A percentile compares a stretch with the other conserved stretches of the same genome.
phyloP scores from a whole-genome alignment of 2,888 invertebrate genomes.

The Drosophila nr. medialis region DNA sequence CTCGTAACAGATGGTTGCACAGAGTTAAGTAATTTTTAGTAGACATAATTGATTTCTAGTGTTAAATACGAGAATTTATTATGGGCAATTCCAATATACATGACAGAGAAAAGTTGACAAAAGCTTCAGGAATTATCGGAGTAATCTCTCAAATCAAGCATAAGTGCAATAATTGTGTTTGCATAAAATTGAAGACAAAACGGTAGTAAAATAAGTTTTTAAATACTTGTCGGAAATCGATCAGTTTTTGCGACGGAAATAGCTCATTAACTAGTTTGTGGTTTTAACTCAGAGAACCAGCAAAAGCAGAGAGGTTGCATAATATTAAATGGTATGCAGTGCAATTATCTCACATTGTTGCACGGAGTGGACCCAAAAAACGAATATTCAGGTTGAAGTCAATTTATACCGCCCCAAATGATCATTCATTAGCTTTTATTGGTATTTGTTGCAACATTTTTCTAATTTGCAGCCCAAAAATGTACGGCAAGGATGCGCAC shows the following conservation, averaged over 20 bases:
- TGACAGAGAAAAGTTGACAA: not conserved
- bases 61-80: constrained; percentile 18
- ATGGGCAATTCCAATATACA: not conserved
- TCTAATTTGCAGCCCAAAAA: constrained; percentile 70
- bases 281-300: not conserved
- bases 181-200: not conserved
- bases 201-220: not conserved
- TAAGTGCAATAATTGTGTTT: not conserved
- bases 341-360: constrained; percentile 59
- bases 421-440: constrained; percentile 74
- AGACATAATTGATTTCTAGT: constrained; percentile 52
- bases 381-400: constrained; percentile 18
- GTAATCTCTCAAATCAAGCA: not conserved
- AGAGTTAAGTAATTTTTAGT: constrained; percentile 31
- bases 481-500: constrained; percentile 30
- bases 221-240: not conserved
- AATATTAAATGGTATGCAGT: constrained; percentile 4
- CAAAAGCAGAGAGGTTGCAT: not conserved
- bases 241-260: constrained; percentile 11
- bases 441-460: constrained; percentile 74
- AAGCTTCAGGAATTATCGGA: not conserved
- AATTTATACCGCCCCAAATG: constrained; percentile 57
- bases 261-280: constrained; percentile 5
- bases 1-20: constrained; percentile 12
- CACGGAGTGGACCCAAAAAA: constrained; percentile 12